Percentiles rank a stretch among this genome's conserved stretches.
These are phyloP conservation scores for Chymomyza fuscimana DNA, from an alignment of 2,888 invertebrate genomes.

Conservation along the genomic window DNA sequence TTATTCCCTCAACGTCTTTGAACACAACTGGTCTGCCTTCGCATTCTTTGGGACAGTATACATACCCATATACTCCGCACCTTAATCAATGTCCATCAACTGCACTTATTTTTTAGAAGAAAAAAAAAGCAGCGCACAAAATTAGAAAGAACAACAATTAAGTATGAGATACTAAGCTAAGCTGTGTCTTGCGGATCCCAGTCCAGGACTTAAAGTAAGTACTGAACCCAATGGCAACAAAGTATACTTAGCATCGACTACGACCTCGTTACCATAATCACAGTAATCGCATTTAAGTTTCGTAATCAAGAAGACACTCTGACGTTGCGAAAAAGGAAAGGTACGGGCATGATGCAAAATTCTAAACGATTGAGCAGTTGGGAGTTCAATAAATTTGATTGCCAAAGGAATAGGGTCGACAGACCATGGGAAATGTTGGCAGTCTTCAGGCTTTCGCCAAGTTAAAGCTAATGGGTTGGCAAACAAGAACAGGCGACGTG, in stretches of 20 bases:
- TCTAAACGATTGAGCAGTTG: constrained; percentile 35
- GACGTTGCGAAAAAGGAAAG: constrained; percentile 4
- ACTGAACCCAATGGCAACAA: background rate
- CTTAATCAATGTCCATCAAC: no score
- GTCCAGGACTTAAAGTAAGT: no score
- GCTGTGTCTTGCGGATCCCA: no score
- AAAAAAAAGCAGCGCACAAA: no score
- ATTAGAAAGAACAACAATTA: background rate
- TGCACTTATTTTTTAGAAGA: no score
- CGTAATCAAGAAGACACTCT: constrained; percentile 32
- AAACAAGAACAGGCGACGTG: background rate
- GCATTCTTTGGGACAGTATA: no score
- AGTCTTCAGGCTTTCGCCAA: background rate
- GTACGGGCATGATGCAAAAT: constrained; percentile 29
- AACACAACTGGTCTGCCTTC: no score
- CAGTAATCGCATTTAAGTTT: constrained; percentile 29
- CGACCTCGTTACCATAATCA: constrained; percentile 1
- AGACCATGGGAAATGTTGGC: constrained; percentile 43
- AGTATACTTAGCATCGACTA: constrained; percentile 11
- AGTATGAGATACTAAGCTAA: background rate
- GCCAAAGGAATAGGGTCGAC: constrained; percentile 13
- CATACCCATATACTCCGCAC: no score
- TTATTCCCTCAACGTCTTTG: no score
- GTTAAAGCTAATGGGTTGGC: background rate
- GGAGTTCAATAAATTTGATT: constrained; percentile 58